phyloP scores from a whole-genome alignment of 1,140 invertebrate species.

The Pectinophora gossypiella region DNA sequence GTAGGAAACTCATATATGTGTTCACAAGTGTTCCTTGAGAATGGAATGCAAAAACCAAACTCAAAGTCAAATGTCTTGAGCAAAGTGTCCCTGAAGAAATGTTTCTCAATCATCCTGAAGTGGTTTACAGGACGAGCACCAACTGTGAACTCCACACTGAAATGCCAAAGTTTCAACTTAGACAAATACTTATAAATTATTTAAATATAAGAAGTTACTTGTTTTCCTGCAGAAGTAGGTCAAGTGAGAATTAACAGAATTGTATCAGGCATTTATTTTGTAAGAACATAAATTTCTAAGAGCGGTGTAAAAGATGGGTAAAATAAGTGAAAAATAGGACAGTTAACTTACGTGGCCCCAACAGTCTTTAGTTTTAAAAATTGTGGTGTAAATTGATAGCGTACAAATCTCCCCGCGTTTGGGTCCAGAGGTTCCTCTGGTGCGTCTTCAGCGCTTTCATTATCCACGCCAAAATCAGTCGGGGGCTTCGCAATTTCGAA shows the following conservation, averaged over 20 bases:
- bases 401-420: conserved; percentile 95
- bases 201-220: no score
- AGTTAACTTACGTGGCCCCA: conserved; percentile 90
- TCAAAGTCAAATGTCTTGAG: conserved; percentile 99
- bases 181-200: no score
- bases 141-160: conserved; percentile 96
- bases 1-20: conserved; percentile 99
- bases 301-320: no score
- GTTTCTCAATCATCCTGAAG: conserved; percentile 98
- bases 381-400: conserved; percentile 97
- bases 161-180: conserved; percentile 38
- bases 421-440: conserved; percentile 85
- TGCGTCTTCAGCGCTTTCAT: conserved; percentile 77
- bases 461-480: conserved; percentile 79
- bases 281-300: no score
- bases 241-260: no score
- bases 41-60: conserved; percentile 99
- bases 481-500: conserved; percentile 98
- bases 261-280: no score
- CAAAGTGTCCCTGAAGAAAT: conserved; percentile 95
- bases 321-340: conserved; percentile 8
- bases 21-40: conserved; percentile 97
- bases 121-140: conserved; percentile 94
- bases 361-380: conserved; percentile 97
- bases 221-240: no score